These are phyloP conservation scores for Leptodactylus fuscus DNA, from an alignment of 2,113 vertebrate genomes.

Conservation along the genomic window DNA sequence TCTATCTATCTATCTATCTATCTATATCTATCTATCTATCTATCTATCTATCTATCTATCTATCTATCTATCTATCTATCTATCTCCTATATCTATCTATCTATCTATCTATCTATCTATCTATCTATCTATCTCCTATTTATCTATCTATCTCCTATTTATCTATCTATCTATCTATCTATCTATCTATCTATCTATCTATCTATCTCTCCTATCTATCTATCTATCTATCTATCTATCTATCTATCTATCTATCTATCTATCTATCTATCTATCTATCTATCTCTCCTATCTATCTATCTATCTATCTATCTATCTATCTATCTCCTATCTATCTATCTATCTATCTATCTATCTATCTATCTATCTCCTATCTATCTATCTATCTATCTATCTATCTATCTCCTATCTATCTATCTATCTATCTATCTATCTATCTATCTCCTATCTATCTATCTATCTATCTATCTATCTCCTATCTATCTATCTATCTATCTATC, in stretches of 20 bases:
- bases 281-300: background rate
- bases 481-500: too few relatives aligned
- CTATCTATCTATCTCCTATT: background rate
- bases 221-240: too few relatives aligned
- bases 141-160: slow-evolving; percentile 41
- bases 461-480: slow-evolving; percentile 31
- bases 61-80: too few relatives aligned
- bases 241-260: too few relatives aligned
- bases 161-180: slow-evolving; percentile 25
- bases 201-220: background rate
- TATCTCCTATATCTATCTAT: too few relatives aligned
- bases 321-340: slow-evolving; percentile 15
- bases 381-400: too few relatives aligned
- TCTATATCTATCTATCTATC: too few relatives aligned
- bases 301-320: slow-evolving; percentile 24
- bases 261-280: background rate
- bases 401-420: too few relatives aligned
- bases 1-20: background rate
- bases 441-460: background rate
- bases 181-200: too few relatives aligned
- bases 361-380: slow-evolving; percentile 28
- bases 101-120: background rate
- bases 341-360: too few relatives aligned
- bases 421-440: background rate
- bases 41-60: too few relatives aligned